phyloP scores from a whole-genome alignment of 2,113 vertebrate genomes.

The Ia io region DNA sequence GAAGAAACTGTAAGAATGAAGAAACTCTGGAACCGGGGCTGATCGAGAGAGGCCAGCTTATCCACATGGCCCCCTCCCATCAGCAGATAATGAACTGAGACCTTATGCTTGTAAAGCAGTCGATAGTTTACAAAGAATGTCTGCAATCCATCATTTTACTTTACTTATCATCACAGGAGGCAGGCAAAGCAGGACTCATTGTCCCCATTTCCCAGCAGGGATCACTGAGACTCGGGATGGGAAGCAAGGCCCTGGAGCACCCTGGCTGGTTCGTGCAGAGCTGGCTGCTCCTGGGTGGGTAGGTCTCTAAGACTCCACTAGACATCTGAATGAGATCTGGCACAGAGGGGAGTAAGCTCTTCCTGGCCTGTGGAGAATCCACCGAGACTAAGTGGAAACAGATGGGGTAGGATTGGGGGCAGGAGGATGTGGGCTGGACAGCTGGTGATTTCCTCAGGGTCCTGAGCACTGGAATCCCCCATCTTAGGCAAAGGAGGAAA shows the following conservation, averaged over 20 bases:
- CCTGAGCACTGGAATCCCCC: conserved; percentile 50
- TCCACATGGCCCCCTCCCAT: background rate
- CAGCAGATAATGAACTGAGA: background rate
- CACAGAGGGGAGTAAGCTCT: too few species aligned
- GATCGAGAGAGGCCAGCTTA: background rate
- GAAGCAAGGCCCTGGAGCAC: background rate
- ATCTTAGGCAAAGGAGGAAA: conserved; percentile 37
- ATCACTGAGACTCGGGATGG: background rate
- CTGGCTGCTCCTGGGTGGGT: background rate
- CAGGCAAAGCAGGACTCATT: background rate
- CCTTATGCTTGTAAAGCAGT: background rate
- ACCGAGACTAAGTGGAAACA: background rate
- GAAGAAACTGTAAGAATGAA: background rate
- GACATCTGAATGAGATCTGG: background rate
- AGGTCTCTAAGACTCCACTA: background rate
- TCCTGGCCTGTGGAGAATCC: background rate
- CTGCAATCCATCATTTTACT: background rate
- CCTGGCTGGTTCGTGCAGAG: background rate
- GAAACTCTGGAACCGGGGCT: background rate
- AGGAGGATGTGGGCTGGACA: background rate
- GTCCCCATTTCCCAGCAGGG: background rate
- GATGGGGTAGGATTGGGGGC: background rate
- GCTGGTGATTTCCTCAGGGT: background rate
- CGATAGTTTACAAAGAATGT: background rate
- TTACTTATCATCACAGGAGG: background rate